A percentile compares a stretch with the other conserved stretches of the same genome.
These are phyloP conservation scores for Scytalopus superciliaris DNA, from an alignment of 2,113 vertebrate species.

Conservation along the genomic window DNA sequence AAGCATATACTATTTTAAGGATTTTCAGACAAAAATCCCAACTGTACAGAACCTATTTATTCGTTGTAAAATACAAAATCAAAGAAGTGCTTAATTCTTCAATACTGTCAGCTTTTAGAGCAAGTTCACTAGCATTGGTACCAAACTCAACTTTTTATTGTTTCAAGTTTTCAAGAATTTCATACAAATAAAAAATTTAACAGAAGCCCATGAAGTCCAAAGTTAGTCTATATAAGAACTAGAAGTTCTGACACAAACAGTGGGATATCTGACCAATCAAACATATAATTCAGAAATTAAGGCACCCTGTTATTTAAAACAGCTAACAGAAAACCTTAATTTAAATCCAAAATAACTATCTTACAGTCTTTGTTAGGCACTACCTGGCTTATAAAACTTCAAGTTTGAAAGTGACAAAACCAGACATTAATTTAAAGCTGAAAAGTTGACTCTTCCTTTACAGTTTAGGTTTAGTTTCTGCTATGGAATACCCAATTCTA, in stretches of 20 bases:
- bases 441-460: not conserved
- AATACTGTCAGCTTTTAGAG: not conserved
- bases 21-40: conserved; percentile 21
- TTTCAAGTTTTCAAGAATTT: not conserved
- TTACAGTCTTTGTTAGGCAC: not conserved
- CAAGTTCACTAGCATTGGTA: not conserved
- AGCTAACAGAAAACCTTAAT: conserved; percentile 12
- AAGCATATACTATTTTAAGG: not conserved
- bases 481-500: not conserved
- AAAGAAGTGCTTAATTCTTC: not conserved
- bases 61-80: not conserved
- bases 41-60: not conserved
- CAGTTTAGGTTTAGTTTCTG: not conserved
- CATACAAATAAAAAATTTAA: not conserved
- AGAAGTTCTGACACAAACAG: not conserved
- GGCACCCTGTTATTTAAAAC: not conserved
- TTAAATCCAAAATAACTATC: not conserved
- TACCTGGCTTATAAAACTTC: not conserved
- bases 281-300: not conserved
- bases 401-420: not conserved
- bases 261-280: not conserved
- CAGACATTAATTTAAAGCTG: not conserved
- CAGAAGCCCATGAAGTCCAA: not conserved
- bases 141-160: not conserved
- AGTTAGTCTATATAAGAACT: not conserved